phyloP scores from a whole-genome alignment of 2,797 vertebrate species.

The Melanotaenia boesemani region DNA sequence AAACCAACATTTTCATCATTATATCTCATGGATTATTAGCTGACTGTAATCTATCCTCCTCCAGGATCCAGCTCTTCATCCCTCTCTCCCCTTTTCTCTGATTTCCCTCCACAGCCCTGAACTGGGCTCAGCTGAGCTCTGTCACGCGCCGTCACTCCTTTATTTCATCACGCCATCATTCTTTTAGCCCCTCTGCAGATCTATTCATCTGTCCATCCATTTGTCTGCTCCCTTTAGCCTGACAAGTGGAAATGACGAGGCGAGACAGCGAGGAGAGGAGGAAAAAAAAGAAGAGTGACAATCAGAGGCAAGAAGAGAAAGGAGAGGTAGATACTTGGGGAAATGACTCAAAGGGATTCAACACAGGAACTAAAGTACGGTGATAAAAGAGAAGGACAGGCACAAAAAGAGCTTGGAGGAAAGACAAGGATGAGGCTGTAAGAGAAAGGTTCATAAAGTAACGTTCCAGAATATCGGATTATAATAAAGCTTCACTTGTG shows the following conservation, averaged over 20 bases:
- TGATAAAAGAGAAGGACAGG: constrained; percentile 19
- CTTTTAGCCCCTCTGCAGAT: constrained; percentile 59
- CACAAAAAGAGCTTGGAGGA: constrained; percentile 5
- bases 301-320: constrained; percentile 9
- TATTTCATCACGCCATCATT: constrained; percentile 74
- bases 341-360: constrained; percentile 42
- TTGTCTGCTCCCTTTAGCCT: constrained; percentile 74
- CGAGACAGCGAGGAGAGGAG: constrained; percentile 44
- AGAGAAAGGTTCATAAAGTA: background rate
- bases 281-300: background rate
- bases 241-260: constrained; percentile 71
- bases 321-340: constrained; percentile 17
- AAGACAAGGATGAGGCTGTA: background rate
- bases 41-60: constrained; percentile 1
- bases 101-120: constrained; percentile 24
- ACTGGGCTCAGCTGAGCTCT: constrained; percentile 61
- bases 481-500: background rate
- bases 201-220: constrained; percentile 73
- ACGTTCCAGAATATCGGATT: background rate
- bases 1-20: constrained; percentile 27
- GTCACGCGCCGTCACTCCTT: constrained; percentile 70
- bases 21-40: constrained; percentile 35
- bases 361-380: constrained; percentile 20
- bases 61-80: background rate
- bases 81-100: constrained; percentile 4